These are phyloP conservation scores for Chydorus sphaericus DNA, from an alignment of 2,888 invertebrate genomes.

Conservation along the genomic window DNA sequence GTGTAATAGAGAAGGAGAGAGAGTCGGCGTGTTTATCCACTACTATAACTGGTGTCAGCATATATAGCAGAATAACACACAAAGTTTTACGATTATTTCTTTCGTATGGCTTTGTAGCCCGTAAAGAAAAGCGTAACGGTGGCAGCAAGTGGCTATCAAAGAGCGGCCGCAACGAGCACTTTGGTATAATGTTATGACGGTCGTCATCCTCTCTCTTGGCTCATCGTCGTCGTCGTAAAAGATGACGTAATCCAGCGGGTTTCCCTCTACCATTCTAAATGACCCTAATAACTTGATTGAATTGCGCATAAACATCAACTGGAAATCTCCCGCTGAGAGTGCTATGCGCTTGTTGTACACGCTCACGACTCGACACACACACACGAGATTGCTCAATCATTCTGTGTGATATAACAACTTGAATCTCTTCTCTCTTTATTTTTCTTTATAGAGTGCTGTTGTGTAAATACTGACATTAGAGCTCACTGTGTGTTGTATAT, in stretches of 20 bases:
- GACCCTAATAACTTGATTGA: slow-evolving; percentile 8
- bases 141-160: background rate
- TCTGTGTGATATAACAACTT: background rate
- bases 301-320: slow-evolving; percentile 6
- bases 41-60: too few relatives aligned
- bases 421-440: too few relatives aligned
- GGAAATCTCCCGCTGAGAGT: too few relatives aligned
- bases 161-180: slow-evolving; percentile 2
- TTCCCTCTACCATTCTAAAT: background rate
- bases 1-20: too few relatives aligned
- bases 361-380: background rate
- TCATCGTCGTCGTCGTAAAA: background rate
- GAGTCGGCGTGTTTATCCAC: too few relatives aligned
- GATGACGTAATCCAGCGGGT: slow-evolving; percentile 5
- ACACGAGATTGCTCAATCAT: background rate
- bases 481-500: too few relatives aligned
- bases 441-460: too few relatives aligned
- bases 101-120: background rate
- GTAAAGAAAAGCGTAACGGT: background rate
- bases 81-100: background rate
- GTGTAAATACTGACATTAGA: too few relatives aligned
- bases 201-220: background rate
- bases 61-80: too few relatives aligned
- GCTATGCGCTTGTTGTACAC: background rate
- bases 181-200: background rate